A percentile compares a stretch with the other conserved stretches of the same genome.
Conservation (phyloP, 1,140 invertebrate species). For the Eulimnadia texana region DNA sequence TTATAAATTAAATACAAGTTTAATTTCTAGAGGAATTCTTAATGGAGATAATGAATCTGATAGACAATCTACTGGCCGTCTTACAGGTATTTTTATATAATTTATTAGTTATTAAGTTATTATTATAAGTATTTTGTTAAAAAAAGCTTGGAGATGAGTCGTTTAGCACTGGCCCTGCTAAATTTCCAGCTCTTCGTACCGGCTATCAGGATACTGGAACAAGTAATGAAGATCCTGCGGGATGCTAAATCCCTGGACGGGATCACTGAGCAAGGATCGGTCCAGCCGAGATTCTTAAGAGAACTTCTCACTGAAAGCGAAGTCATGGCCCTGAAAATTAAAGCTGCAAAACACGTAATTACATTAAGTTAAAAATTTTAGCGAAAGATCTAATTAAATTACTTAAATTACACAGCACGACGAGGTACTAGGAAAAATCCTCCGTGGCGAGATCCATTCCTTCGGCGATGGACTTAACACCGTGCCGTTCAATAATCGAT, state of each 20-base stretch:
- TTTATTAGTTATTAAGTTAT: too few relatives aligned
- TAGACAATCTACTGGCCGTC: too few relatives aligned
- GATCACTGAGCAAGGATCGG: background rate
- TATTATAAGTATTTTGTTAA: too few relatives aligned
- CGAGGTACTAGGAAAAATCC: background rate
- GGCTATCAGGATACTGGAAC: background rate
- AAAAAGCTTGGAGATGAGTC: background rate
- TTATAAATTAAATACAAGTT: background rate
- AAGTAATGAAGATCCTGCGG: background rate
- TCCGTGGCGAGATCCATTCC: background rate
- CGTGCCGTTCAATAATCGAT: background rate
- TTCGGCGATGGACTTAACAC: background rate
- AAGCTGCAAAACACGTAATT: background rate
- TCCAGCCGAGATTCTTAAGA: background rate
- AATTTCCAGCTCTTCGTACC: background rate
- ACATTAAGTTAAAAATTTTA: background rate
- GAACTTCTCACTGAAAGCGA: background rate
- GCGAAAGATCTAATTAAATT: too few relatives aligned
- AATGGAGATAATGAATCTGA: too few relatives aligned
- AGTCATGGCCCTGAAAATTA: background rate
- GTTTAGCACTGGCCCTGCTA: background rate
- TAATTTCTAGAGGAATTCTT: background rate
- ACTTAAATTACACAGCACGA: background rate
- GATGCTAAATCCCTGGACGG: background rate
- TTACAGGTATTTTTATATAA: too few relatives aligned